Evolutionary conservation across 2,113 vertebrate genomes (phyloP), one percentile per base, ranked within the genome.

Genomic region (Myotis lucifugus): DNA sequence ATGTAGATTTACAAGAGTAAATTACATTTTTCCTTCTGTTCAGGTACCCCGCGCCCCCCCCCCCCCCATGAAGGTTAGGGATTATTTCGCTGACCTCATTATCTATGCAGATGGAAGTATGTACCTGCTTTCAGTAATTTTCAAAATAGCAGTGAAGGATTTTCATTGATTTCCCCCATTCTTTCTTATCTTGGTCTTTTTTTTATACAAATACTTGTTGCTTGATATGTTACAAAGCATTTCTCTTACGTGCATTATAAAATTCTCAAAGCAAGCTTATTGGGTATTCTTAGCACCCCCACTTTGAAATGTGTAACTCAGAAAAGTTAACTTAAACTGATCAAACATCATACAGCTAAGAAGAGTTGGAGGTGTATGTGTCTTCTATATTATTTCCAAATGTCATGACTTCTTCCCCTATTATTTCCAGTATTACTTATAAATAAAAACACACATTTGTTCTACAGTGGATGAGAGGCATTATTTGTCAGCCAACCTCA

Each of bases 241-340:
- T 78, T 76, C 13, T 93, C 5, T 10, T 11, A 67, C 4, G 84
- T 54, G 46, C 7, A 74, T 29, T 46, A 87, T 69, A 13, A 37
- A n/a, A 88, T 84, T 74, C 4, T 94, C 42, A 94, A 88, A 92
- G 50, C 23, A 84, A 92, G 46, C 9, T 64, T 85, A 23, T 6
- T 27, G 69, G 46, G 7, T 79, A 48, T 70, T 88, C 64, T 85
- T 88, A 79, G 59, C 14, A 52, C 2, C 13, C 25, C 3, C 4
- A 67, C 56, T 97, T 94, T 86, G 73, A 95, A 64, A 76, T 4
- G 10, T 52, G 13, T 56, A 78, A 79, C 32, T 92, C 18, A 50
- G 48, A 69, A 5, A 77, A 56, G 27, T 73, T 85, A 74, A 54
- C 18, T 37, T 46, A 77, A 48, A 69, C 21, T 37, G 32, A 69